A percentile compares a stretch with the other conserved stretches of the same genome.
Evolutionary conservation across 2,888 invertebrate species (phyloP).

Genomic region (Tiliacea citrago): DNA sequence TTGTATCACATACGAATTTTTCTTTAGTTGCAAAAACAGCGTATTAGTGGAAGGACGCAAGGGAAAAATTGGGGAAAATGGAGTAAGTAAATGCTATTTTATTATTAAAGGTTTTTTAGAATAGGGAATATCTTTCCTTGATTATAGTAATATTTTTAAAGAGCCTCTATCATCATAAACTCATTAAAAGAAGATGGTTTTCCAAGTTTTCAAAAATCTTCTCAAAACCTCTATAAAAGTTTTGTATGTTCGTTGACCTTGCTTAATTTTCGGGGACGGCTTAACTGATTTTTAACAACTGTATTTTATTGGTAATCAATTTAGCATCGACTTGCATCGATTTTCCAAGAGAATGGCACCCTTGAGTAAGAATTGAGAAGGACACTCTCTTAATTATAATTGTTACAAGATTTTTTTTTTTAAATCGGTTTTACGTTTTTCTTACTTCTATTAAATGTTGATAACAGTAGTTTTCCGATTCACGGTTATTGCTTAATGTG

Average conservation of each 20-base stretch:
- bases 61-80: conserved; percentile 24
- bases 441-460: neutral
- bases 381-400: neutral
- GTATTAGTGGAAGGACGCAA: conserved; percentile 44
- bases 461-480: neutral
- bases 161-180: neutral
- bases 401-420: neutral
- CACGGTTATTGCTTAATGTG: neutral
- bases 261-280: neutral
- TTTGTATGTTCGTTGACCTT: neutral
- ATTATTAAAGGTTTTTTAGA: neutral
- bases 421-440: neutral
- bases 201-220: neutral
- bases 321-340: neutral
- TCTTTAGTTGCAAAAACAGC: conserved; percentile 47
- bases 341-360: neutral
- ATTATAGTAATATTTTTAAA: neutral
- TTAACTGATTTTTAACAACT: neutral
- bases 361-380: neutral
- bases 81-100: conserved; percentile 40
- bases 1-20: conserved; percentile 14
- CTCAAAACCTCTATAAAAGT: too few relatives aligned
- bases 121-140: neutral
- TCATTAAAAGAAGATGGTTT: neutral
- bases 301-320: neutral